phyloP scores from a whole-genome alignment of 2,797 vertebrate species.

The Sebastes goodei region DNA sequence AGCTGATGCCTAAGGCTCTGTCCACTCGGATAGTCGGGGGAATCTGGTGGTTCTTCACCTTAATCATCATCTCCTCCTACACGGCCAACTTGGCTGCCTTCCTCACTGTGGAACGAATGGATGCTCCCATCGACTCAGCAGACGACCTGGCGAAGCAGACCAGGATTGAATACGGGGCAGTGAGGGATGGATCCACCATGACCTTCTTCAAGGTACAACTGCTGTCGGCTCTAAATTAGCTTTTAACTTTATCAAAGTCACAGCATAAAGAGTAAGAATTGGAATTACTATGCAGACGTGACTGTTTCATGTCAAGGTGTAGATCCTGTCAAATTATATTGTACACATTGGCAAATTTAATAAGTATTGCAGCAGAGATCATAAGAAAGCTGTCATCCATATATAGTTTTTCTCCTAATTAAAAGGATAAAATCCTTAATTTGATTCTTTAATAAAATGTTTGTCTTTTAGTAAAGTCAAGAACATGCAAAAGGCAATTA shows the following conservation, averaged over 20 bases:
- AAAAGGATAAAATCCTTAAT: background rate
- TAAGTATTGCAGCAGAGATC: background rate
- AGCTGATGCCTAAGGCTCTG: conserved; percentile 98
- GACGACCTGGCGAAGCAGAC: conserved; percentile 98
- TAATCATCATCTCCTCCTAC: conserved; percentile 99
- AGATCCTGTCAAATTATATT: background rate
- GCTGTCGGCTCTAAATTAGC: background rate
- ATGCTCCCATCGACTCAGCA: conserved; percentile 94
- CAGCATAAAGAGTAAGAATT: background rate
- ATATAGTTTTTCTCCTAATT: background rate
- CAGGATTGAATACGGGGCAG: conserved; percentile 95
- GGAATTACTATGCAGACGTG: background rate
- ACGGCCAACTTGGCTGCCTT: conserved; percentile 99
- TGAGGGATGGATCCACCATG: conserved; percentile 97
- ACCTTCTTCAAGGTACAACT: conserved; percentile 96
- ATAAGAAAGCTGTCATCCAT: background rate
- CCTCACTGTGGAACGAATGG: conserved; percentile 97
- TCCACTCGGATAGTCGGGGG: conserved; percentile 97
- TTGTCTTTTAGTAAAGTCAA: background rate
- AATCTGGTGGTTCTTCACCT: conserved; percentile 99
- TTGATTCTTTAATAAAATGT: background rate
- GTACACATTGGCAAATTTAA: background rate
- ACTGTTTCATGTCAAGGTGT: background rate
- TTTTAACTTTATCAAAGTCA: background rate
- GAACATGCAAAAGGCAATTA: background rate